Evolutionary conservation across 2,797 vertebrate species (phyloP).

Genomic region (Botia kubotai): DNA sequence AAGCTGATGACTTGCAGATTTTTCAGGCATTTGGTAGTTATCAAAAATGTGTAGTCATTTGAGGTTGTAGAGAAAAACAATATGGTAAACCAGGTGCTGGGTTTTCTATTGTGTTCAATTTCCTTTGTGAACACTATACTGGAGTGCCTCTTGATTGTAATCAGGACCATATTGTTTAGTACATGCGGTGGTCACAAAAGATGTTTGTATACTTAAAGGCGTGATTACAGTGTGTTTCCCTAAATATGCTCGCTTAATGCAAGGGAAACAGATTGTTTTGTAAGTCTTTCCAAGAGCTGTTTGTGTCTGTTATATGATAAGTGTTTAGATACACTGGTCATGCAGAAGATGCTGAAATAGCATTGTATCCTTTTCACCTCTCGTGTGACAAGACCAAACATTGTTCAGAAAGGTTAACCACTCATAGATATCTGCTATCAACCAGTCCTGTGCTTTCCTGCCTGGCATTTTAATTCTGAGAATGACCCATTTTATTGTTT

Average conservation of each 20-base stretch:
- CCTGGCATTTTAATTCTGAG: slow-evolving; percentile 72
- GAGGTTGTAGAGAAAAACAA: slow-evolving; percentile 52
- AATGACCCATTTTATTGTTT: slow-evolving; percentile 72
- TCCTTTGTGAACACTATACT: slow-evolving; percentile 58
- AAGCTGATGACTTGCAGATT: neutral
- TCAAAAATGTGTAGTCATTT: slow-evolving; percentile 40
- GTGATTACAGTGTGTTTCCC: slow-evolving; percentile 29
- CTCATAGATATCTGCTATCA: slow-evolving; percentile 15
- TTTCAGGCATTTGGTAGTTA: neutral
- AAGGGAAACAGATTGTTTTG: slow-evolving; percentile 21
- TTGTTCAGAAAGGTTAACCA: neutral
- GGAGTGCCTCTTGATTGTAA: slow-evolving; percentile 62
- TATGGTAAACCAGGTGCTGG: slow-evolving; percentile 61
- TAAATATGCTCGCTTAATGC: slow-evolving; percentile 15
- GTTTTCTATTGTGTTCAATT: slow-evolving; percentile 53
- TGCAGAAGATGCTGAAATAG: slow-evolving; percentile 24
- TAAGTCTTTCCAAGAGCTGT: slow-evolving; percentile 13
- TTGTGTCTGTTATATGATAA: slow-evolving; percentile 7
- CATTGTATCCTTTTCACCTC: neutral
- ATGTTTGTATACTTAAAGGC: slow-evolving; percentile 50
- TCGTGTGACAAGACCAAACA: slow-evolving; percentile 29
- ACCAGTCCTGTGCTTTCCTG: slow-evolving; percentile 43
- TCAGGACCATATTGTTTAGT: slow-evolving; percentile 56
- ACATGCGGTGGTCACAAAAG: slow-evolving; percentile 56
- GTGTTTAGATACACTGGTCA: neutral